Evolutionary conservation across 2,797 vertebrate species (phyloP).

Genomic region (Cryptoprocta ferox): DNA sequence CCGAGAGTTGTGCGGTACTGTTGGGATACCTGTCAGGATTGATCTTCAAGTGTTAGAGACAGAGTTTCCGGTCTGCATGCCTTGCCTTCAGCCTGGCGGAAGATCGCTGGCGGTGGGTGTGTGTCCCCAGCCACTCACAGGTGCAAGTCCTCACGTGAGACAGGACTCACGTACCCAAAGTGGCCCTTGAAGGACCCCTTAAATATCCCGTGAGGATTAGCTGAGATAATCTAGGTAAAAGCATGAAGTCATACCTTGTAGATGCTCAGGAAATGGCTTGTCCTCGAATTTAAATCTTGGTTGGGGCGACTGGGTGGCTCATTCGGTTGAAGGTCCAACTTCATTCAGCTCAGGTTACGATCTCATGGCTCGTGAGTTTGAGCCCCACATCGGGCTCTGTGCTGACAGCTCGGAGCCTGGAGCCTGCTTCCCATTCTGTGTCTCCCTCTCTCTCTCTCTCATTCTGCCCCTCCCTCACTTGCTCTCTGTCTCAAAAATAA

Average conservation of each 20-base stretch:
- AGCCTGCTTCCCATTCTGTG: too few species aligned
- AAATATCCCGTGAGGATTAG: not conserved
- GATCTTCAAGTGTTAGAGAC: not conserved
- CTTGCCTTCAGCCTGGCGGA: not conserved
- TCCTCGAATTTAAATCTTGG: not conserved
- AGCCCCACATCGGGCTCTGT: too few species aligned
- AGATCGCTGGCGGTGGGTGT: not conserved
- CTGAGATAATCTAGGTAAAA: not conserved
- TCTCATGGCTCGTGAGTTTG: too few species aligned
- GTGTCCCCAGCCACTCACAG: not conserved
- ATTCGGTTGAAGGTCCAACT: too few species aligned
- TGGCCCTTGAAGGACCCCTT: not conserved
- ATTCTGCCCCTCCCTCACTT: too few species aligned
- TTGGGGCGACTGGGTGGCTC: not conserved
- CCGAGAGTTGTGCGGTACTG: rapidly evolving
- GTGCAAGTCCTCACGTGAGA: not conserved
- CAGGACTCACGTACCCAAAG: not conserved
- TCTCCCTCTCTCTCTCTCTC: too few species aligned
- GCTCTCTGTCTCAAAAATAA: too few species aligned
- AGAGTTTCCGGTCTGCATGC: not conserved
- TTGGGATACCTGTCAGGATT: not conserved
- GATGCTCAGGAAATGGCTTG: not conserved
- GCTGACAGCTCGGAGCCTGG: too few species aligned
- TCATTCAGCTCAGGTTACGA: too few species aligned
- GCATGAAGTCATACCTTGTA: rapidly evolving